A percentile compares a stretch with the other conserved stretches of the same genome.
phyloP scores from a whole-genome alignment of 2,888 invertebrate genomes.

The Oligia latruncula region DNA sequence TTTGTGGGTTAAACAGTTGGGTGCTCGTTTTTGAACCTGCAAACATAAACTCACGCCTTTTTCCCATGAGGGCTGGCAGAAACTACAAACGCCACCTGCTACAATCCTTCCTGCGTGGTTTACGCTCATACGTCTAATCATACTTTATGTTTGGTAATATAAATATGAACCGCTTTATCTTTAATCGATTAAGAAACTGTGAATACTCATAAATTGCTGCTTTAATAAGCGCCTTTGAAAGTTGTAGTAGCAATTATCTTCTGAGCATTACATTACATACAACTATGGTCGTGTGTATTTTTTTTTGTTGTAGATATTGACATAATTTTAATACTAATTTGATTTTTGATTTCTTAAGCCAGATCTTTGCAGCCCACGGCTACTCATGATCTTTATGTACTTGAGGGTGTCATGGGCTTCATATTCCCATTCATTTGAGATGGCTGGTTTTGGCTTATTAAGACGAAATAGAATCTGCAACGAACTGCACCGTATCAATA shows the following conservation, averaged over 20 bases:
- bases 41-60: not conserved
- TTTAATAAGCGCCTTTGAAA: slow-evolving; percentile 27
- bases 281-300: not conserved
- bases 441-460: not conserved
- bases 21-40: not conserved
- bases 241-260: slow-evolving; percentile 34
- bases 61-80: not conserved
- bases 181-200: not conserved
- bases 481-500: not conserved
- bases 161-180: not conserved
- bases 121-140: not conserved
- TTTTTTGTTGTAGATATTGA: not conserved
- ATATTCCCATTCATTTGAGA: not conserved
- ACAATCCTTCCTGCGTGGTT: not conserved
- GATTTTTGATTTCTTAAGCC: not conserved
- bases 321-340: not conserved
- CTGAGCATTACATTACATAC: not conserved
- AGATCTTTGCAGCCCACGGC: not conserved
- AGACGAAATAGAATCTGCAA: not conserved
- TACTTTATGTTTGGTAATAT: not conserved
- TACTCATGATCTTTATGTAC: not conserved
- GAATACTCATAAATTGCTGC: not conserved
- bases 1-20: not conserved
- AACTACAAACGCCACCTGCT: not conserved
- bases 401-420: not conserved